Evolutionary conservation across 2,113 vertebrate species (phyloP), one percentile per base, ranked within the genome.

Genomic region (Canis aureus): DNA sequence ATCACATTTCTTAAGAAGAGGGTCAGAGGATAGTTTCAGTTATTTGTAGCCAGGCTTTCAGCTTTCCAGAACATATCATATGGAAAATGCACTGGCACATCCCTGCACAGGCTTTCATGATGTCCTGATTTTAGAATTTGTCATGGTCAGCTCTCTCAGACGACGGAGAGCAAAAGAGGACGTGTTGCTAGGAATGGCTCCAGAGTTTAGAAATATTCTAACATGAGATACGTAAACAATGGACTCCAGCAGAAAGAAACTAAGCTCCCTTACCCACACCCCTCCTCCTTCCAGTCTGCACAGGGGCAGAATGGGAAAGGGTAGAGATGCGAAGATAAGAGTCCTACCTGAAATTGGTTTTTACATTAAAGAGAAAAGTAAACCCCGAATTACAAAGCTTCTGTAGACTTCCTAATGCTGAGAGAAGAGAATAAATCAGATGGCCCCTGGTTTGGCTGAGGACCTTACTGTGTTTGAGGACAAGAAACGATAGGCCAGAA

Each of bases 1-100:
- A 10, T 57, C 27, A 84, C n/a, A 69, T 62, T 71, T 84, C 96
- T 89, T 79, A 95, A 32, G 51, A 80, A 93, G 38, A 92, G n/a
- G 19, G 11, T 84, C 79, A 57, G 57, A 35, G 55, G 64, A 51
- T 49, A 25, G 23, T 79, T 83, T 84, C 17, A 25, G 17, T 71
- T 57, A 60, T 89, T 64, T 73, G 32, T 5, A 74, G 79, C 13
- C 71, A 20, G 84, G n/a, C 12, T 53, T 60, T 53, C 32, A 76
- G 84, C 71, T 38, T 90, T 4, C 53, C 35, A 25, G 62, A 89
- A 84, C 49, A 59, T 10, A 73, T 10, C 22, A 27, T 27, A 35
- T 16, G 29, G 35, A 10, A 51, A 66, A 89, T 20, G 66, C 8
- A 6, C 35, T 38, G 57, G 49, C 55, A 8, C 25, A 27, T 27